Conservation (phyloP, 2,797 vertebrate genomes). For the Galagoides demidoff region DNA sequence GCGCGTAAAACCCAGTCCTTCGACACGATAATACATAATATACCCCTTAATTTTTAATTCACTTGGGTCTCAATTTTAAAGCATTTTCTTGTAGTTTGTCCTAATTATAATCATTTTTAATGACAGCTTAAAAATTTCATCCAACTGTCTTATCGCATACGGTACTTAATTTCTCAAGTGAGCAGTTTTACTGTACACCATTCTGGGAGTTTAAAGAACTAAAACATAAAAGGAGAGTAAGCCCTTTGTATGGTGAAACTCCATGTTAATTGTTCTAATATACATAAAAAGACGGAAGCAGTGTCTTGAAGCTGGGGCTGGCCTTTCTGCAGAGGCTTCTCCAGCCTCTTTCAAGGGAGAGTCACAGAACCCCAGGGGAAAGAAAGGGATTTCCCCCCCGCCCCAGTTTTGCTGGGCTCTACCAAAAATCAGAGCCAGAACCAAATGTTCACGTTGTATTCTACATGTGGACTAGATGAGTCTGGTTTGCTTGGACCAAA, state of each 20-base stretch:
- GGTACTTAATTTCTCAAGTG: conserved; percentile 90
- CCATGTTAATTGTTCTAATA: conserved; percentile 87
- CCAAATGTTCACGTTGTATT: conserved; percentile 47
- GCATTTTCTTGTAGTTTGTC: conserved; percentile 90
- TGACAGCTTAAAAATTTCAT: conserved; percentile 90
- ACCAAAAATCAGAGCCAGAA: conserved; percentile 52
- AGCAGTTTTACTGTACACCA: conserved; percentile 87
- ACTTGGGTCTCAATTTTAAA: conserved; percentile 89
- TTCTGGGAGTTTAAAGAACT: conserved; percentile 88
- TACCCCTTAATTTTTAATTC: conserved; percentile 89
- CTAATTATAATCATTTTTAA: conserved; percentile 91
- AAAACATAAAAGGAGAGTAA: conserved; percentile 85
- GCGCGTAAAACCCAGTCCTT: conserved; percentile 85
- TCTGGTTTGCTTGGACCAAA: neutral
- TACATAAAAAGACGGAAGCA: conserved; percentile 82
- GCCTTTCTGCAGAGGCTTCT: conserved; percentile 72
- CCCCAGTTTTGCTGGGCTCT: conserved; percentile 16
- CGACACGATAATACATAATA: conserved; percentile 88
- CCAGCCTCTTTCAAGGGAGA: conserved; percentile 59
- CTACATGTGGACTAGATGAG: conserved; percentile 10
- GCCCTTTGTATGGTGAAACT: conserved; percentile 85
- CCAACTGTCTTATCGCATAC: conserved; percentile 88
- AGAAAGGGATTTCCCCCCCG: neutral
- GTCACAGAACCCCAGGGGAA: conserved; percentile 52
- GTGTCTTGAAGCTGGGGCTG: conserved; percentile 68